A percentile compares a stretch with the other conserved stretches of the same genome.
Evolutionary conservation across 2,797 vertebrate species (phyloP).

Genomic region (Hydrocynus forskahlii): DNA sequence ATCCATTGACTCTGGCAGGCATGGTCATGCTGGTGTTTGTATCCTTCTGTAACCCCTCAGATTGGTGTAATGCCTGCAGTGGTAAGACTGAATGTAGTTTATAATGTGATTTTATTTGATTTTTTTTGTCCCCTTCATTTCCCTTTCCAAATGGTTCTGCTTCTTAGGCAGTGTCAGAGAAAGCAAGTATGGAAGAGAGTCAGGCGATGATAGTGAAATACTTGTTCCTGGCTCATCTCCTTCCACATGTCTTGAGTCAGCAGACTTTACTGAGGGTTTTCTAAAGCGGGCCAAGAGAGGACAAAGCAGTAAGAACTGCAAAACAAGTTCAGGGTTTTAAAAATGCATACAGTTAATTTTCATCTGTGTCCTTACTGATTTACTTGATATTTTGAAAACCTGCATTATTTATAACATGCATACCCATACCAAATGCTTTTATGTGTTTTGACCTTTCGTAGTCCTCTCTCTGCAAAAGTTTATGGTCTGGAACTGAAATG

Average conservation of each 20-base stretch:
- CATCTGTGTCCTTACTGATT: background rate
- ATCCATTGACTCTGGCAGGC: background rate
- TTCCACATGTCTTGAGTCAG: background rate
- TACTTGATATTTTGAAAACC: background rate
- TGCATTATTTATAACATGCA: background rate
- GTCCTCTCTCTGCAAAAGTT: background rate
- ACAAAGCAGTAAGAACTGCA: background rate
- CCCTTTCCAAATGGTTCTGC: background rate
- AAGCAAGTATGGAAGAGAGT: background rate
- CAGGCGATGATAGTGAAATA: background rate
- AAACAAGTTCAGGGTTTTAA: background rate
- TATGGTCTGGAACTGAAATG: background rate
- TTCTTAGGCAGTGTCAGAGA: background rate
- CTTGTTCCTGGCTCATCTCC: background rate
- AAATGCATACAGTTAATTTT: too few species aligned
- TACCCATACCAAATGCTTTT: too few species aligned
- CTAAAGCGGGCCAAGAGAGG: background rate
- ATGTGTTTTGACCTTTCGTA: too few species aligned
- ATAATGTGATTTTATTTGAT: background rate
- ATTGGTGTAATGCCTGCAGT: background rate
- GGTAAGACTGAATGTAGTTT: background rate
- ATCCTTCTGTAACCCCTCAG: background rate
- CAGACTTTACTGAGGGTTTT: slow-evolving; percentile 9
- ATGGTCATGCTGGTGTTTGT: background rate
- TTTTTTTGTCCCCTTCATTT: background rate